Conservation (phyloP, 2,888 invertebrate genomes). For the Xestobium rufovillosum region DNA sequence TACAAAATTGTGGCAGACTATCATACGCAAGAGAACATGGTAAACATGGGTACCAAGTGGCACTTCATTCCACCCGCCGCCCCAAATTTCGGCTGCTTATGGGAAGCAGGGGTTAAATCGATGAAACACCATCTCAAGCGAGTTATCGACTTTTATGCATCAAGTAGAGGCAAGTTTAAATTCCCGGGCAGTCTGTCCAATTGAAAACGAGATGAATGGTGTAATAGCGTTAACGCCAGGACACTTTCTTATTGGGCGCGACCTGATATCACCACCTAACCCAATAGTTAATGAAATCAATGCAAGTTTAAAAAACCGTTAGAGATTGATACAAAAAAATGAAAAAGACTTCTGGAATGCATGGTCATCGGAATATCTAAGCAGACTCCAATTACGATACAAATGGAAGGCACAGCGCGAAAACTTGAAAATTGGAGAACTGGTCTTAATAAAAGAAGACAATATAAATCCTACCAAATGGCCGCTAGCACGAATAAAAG, state of each 20-base stretch:
- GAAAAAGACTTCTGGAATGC: constrained; percentile 14
- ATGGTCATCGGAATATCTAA: no score
- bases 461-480: no score
- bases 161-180: no score
- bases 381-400: no score
- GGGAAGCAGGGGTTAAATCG: no score
- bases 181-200: constrained; percentile 6
- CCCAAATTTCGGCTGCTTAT: constrained; percentile 13
- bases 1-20: neutral
- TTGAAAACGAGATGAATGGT: constrained; percentile 5
- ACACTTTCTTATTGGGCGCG: constrained; percentile 15
- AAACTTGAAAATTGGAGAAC: no score
- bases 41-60: constrained; percentile 4
- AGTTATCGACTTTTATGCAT: constrained; percentile 9
- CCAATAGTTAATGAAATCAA: constrained; percentile 11
- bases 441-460: no score
- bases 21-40: neutral
- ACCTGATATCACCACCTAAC: constrained; percentile 10
- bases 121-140: no score
- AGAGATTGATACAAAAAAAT: constrained; percentile 12
- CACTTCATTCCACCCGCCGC: constrained; percentile 7
- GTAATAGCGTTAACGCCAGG: constrained; percentile 1
- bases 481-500: no score
- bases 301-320: no score
- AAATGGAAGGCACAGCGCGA: no score